A percentile compares a stretch with the other conserved stretches of the same genome.
Conservation (phyloP, 1,140 invertebrate species). For the Wasmannia auropunctata region DNA sequence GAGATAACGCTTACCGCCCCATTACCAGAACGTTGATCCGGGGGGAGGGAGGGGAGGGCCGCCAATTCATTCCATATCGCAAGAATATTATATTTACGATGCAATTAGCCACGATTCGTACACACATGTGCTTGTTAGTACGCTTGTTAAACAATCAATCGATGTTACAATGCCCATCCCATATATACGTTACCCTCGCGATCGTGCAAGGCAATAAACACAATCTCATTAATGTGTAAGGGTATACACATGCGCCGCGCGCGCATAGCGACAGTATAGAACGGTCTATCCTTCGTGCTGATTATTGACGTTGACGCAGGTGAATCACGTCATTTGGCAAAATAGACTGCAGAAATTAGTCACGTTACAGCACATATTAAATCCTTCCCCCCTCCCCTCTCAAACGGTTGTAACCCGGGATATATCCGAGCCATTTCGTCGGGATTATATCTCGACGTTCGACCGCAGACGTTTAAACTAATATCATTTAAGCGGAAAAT, state of each 20-base stretch:
- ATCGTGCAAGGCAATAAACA: conserved; percentile 26
- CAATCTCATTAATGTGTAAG: conserved; percentile 36
- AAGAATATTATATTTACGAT: conserved; percentile 5
- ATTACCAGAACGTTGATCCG: not conserved
- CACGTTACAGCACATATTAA: conserved; percentile 20
- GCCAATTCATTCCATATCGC: not conserved
- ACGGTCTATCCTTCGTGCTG: not conserved
- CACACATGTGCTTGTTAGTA: not conserved
- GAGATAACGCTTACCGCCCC: not conserved
- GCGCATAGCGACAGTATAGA: not conserved
- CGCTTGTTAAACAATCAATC: conserved; percentile 28
- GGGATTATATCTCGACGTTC: not conserved
- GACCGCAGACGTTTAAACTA: not conserved
- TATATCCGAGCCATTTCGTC: not conserved
- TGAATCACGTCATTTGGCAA: conserved; percentile 29
- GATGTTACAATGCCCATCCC: conserved; percentile 28
- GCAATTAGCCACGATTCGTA: conserved; percentile 17
- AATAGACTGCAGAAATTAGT: conserved; percentile 35
- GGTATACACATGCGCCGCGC: not conserved
- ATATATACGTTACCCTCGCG: not conserved
- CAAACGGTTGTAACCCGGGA: not conserved
- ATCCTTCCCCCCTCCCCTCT: not conserved
- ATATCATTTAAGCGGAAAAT: conserved; percentile 11
- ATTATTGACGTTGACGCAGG: conserved; percentile 37
- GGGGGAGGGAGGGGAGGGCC: too few species aligned